Base-by-base conservation (phyloP, 2,797 vertebrate species). In the Melanotaenia maccullochi region DNA sequence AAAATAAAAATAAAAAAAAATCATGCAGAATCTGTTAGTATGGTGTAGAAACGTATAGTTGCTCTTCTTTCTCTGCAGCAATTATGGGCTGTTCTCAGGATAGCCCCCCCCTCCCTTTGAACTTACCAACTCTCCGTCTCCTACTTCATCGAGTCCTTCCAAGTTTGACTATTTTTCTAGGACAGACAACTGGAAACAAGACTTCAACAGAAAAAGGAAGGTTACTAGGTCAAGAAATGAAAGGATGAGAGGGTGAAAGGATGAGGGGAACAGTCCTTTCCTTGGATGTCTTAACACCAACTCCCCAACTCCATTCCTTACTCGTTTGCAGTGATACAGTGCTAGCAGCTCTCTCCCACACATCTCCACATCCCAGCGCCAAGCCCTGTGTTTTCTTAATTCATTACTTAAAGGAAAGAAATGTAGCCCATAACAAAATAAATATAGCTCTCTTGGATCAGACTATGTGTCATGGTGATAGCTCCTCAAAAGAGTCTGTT, bases 281-380 rank as follows among this genome's bases (percentile, higher is more conserved):
- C 79, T 61, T 66, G 35, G 52, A 87, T 73, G 77, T 68, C 14
- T 72, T 25, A 28, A 32, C 47, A 49, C 66, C 61, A 60, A 51
- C 73, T 82, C 73, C 73, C 85, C 68, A 56, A 64, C 75, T 68
- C 84, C 76, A 79, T 82, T 84, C 79, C 80, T 80, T 82, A 84
- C 79, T 75, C 71, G 62, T 87, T 82, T 69, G 51, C 91, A 82
- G 86, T 91, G 94, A 93, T 93, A 93, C 91, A 87, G 89, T 88
- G 59, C 56, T 36, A 90, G 89, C 93, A 90, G 92, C 94, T 92
- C 95, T 94, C 96, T 97, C 95, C 96, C 96, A 97, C 96, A 96
- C 95, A 95, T 95, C 87, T 84, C 83, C 72, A 60, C 86, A 84
- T 79, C 81, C 82, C 79, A 93, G 91, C 93, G 95, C 89, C 90